phyloP scores from a whole-genome alignment of 2,797 vertebrate species.

The Urosaurus nigricauda region DNA sequence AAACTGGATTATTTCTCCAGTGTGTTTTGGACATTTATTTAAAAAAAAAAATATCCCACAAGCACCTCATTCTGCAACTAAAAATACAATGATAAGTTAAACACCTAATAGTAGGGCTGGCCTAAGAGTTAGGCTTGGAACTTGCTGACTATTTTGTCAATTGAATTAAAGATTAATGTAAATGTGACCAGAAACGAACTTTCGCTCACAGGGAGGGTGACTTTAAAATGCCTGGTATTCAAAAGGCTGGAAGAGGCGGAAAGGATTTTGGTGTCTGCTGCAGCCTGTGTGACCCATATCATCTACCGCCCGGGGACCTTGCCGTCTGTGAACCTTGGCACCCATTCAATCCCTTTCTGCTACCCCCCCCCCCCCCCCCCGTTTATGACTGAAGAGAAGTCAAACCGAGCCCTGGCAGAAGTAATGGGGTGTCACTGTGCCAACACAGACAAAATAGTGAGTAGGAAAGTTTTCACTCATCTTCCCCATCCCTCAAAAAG shows the following conservation, averaged over 20 bases:
- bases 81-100: neutral
- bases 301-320: neutral
- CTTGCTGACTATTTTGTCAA: neutral
- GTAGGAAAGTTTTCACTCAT: neutral
- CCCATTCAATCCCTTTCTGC: neutral
- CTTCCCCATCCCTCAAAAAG: neutral
- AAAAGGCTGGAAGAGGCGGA: neutral
- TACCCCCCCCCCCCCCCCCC: neutral
- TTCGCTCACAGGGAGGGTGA: neutral
- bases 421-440: neutral
- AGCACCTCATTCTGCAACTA: too few relatives aligned
- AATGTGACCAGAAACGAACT: neutral
- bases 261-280: neutral
- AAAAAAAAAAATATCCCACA: too few relatives aligned
- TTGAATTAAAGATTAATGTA: neutral
- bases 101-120: neutral
- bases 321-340: constrained; percentile 12
- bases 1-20: too few relatives aligned
- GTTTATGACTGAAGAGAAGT: neutral
- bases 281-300: constrained; percentile 5
- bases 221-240: constrained; percentile 12
- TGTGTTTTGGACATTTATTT: too few relatives aligned
- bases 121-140: neutral
- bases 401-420: neutral
- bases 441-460: neutral